Evolutionary conservation across 1,140 invertebrate genomes (phyloP), one percentile per base, ranked within the genome.

Genomic region (Dendroctonus ponderosae): DNA sequence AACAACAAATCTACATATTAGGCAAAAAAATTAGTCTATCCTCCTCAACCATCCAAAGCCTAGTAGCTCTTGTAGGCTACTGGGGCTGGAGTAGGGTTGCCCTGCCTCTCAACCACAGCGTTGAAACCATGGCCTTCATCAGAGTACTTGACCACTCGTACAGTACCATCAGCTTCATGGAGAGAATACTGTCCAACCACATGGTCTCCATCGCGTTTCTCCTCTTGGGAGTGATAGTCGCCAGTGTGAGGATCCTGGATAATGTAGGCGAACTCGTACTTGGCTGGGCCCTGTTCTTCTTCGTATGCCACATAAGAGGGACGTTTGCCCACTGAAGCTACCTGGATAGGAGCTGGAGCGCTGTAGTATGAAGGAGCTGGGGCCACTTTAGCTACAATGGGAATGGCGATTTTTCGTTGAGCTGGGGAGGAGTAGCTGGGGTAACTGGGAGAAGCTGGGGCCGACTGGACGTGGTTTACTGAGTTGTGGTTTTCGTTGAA

Each of bases 51-150:
- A 1, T 26, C 1, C 26, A 26, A 26, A 26, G 26, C 26, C 26
- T 26, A 26, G 26, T 26, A 26, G 26, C 26, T 52, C 50, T 52
- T 56, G 40, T 40, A 56, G 15, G 53, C 53, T 39, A 49, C 56
- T 42, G 44, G 56, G 9, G 57, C 43, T 43, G 26, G 12, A 49
- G 62, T 44, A 9, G 63, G 59, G 9, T 66, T 7, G 12, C 63
- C 80, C 42, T 82, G 79, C 72, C 82, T 83, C 70, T 80, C 76
- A 49, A 83, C 81, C 39, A 82, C 82, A 71, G 81, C 80, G 44
- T 83, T 77, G 76, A 87, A 87, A 9, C 87, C 87, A 70, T 86
- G 83, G 65, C 88, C 85, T 74, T 89, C 88, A 38, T 87, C 88
- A 1, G 85, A 87, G 76, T 90, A 90, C 71, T 86, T 84, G 44